phyloP scores from a whole-genome alignment of 2,888 invertebrate genomes.

The Phaedon cochleariae region DNA sequence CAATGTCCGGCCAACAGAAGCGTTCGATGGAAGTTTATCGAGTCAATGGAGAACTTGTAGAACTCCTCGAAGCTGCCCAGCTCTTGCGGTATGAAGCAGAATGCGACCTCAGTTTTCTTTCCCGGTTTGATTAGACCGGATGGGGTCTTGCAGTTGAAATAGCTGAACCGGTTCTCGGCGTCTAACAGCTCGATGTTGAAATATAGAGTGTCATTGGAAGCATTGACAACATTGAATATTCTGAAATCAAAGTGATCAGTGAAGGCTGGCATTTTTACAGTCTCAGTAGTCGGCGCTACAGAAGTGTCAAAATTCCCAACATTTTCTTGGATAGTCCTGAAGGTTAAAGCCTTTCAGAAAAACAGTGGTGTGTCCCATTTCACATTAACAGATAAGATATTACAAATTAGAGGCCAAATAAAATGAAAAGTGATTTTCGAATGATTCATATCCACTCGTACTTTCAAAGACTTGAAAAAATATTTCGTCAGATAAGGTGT shows the following conservation, averaged over 20 bases:
- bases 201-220: constrained; percentile 69
- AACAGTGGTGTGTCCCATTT: too few species aligned
- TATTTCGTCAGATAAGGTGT: too few species aligned
- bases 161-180: constrained; percentile 47
- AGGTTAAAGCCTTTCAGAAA: too few species aligned
- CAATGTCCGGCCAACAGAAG: constrained; percentile 72
- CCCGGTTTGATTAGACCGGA: constrained; percentile 70
- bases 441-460: too few species aligned
- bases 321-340: too few species aligned
- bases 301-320: too few species aligned
- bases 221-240: constrained; percentile 72
- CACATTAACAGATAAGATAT: too few species aligned
- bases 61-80: constrained; percentile 70
- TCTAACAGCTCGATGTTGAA: constrained; percentile 45
- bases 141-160: constrained; percentile 68
- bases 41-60: constrained; percentile 64
- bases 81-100: constrained; percentile 71
- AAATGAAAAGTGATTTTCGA: too few species aligned
- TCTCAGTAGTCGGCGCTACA: too few species aligned
- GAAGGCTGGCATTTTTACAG: too few species aligned
- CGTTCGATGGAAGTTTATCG: constrained; percentile 63
- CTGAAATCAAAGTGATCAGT: constrained; percentile 56
- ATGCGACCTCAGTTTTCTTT: constrained; percentile 68
- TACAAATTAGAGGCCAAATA: too few species aligned
- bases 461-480: too few species aligned